Base-by-base conservation (phyloP, 1,140 invertebrate species). In the Philopotamus ludificatus region DNA sequence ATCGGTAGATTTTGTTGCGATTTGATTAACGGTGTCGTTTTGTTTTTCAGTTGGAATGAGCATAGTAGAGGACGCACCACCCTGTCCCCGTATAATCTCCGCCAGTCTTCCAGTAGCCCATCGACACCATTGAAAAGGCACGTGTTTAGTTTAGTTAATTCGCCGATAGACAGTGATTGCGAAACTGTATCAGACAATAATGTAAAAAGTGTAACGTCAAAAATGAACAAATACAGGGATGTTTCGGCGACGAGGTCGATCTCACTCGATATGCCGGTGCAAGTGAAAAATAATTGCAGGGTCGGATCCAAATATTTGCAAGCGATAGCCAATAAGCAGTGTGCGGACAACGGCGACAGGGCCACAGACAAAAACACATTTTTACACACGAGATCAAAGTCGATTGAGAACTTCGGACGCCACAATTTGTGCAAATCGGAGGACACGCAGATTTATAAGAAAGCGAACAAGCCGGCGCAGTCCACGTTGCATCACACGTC, bases 231-330 rank as follows among this genome's bases (percentile, higher is more conserved):
- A 26, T n/a, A 49, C 22, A 60, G 16, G 41, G 44, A 47, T 15
- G n/a, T 3, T 45, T 47, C 42, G 1, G 7, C 57, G 3, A 26
- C 23, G 1, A 47, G 54, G 39, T 16, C 28, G 45, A 55, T 12
- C 15, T 25, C 28, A 15, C 54, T 21, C 12, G 60, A 67, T 51
- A 49, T 10, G 12, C 26, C 26, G 7, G 53, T 68, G 1, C 57
- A 55, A 12, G 39, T 68, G 15, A 75, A 73, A 54, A 73, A 74
- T n/a, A 79, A 74, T 68, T 77, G 78, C 65, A 73, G 77, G 44
- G 79, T 80, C 49, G 79, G 79, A 23, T 75, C 77, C 47, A 77
- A 76, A 65, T 80, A 80, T 71, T 71, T 81, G 28, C 79, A 80
- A 72, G 79, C 79, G 22, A 70, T 81, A 26, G 74, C 78, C 7